These are phyloP conservation scores for Mus minutoides DNA, from an alignment of 2,797 vertebrate species.

Conservation along the genomic window DNA sequence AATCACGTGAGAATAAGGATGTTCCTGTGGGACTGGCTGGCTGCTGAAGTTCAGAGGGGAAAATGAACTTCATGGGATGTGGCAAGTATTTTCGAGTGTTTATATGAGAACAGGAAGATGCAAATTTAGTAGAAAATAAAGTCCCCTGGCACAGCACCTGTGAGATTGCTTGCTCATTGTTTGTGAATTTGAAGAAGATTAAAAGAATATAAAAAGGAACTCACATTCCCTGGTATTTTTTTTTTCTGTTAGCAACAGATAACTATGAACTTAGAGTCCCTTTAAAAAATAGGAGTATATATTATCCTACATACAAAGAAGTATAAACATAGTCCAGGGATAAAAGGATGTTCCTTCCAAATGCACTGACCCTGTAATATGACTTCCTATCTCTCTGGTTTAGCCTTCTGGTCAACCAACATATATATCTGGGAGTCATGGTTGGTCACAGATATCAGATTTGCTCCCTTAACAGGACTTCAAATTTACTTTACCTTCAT, in stretches of 20 bases:
- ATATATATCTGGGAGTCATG: not conserved
- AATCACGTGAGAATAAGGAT: not conserved
- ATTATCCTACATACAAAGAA: not conserved
- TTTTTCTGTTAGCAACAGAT: not conserved
- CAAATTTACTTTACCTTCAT: not conserved
- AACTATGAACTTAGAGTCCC: not conserved
- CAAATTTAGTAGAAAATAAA: constrained; percentile 45
- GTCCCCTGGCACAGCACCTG: not conserved
- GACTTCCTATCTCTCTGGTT: not conserved
- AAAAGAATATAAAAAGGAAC: constrained; percentile 1
- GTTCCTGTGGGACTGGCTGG: not conserved
- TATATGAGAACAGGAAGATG: not conserved
- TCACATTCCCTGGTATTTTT: constrained; percentile 7
- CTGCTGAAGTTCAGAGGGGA: not conserved
- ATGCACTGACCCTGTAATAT: not conserved
- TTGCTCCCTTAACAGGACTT: not conserved
- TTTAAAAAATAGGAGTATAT: not conserved
- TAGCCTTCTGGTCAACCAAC: not conserved
- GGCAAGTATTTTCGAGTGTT: not conserved
- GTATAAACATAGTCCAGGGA: not conserved
- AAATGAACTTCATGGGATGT: not conserved
- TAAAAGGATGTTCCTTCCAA: not conserved
- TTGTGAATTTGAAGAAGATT: constrained; percentile 42
- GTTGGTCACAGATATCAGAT: not conserved
- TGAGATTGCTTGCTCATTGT: not conserved